phyloP scores from a whole-genome alignment of 2,888 invertebrate genomes.

The Leptinotarsa tumamoca region DNA sequence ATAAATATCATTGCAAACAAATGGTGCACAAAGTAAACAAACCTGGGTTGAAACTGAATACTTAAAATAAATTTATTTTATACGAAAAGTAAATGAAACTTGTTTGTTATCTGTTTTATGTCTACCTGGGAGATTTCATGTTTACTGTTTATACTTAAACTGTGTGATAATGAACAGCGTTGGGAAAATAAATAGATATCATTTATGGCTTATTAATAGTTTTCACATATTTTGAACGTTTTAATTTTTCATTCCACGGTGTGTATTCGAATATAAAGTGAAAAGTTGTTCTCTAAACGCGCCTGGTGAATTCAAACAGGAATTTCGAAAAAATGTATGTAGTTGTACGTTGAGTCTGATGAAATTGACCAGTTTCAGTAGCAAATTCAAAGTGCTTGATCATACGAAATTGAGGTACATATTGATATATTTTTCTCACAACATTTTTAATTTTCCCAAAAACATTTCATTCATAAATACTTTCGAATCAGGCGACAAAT shows the following conservation, averaged over 20 bases:
- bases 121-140: conserved; percentile 30
- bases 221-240: not conserved
- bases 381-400: no score
- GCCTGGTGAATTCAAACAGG: not conserved
- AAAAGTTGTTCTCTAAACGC: not conserved
- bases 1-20: conserved; percentile 25
- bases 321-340: no score
- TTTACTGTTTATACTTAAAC: conserved; percentile 34
- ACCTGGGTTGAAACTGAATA: conserved; percentile 34
- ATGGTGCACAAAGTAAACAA: conserved; percentile 28
- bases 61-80: conserved; percentile 44
- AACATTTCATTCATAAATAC: no score
- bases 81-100: conserved; percentile 41
- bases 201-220: not conserved
- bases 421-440: no score
- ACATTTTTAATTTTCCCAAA: no score
- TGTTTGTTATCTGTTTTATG: conserved; percentile 38
- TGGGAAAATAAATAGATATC: conserved; percentile 24
- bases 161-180: conserved; percentile 27
- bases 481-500: no score
- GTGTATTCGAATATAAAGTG: not conserved
- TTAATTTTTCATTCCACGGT: not conserved
- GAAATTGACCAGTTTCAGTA: no score
- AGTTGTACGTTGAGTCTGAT: no score
- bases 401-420: no score